Conservation (phyloP, 2,113 vertebrate species). For the Hepsetus odoe region DNA sequence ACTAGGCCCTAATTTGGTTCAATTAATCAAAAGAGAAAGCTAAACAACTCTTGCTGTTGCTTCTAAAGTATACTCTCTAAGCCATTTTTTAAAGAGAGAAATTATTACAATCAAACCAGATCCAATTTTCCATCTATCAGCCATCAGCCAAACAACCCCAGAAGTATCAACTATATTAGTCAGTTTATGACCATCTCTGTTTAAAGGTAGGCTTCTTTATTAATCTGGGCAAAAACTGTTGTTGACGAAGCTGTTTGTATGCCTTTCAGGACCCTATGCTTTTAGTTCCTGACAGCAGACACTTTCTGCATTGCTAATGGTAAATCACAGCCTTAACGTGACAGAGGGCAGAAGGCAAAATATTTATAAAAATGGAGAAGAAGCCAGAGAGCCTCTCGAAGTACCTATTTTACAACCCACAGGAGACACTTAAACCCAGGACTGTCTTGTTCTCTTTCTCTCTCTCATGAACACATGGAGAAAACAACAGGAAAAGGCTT, state of each 20-base stretch:
- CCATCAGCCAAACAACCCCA: not conserved
- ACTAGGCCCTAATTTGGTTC: no score
- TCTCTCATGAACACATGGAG: not conserved
- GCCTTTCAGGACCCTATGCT: not conserved
- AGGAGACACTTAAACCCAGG: not conserved
- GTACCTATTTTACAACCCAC: slow-evolving; percentile 22
- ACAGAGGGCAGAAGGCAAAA: slow-evolving; percentile 4
- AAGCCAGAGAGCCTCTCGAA: slow-evolving; percentile 5
- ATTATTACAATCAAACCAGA: no score
- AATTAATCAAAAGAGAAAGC: no score
- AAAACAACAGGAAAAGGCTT: not conserved
- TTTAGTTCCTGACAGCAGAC: not conserved
- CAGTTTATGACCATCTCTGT: not conserved
- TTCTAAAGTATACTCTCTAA: no score
- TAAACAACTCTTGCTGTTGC: no score
- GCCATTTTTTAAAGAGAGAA: no score
- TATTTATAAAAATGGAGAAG: slow-evolving; percentile 24
- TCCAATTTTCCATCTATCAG: no score
- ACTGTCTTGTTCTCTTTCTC: not conserved
- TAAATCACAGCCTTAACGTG: slow-evolving; percentile 30
- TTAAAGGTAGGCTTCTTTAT: not conserved
- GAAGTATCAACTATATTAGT: not conserved
- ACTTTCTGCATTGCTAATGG: slow-evolving; percentile 14
- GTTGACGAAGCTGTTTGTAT: not conserved
- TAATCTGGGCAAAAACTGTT: not conserved